A percentile compares a stretch with the other conserved stretches of the same genome.
These are phyloP conservation scores for Drosophila dives DNA, from an alignment of 2,888 invertebrate species.

Conservation along the genomic window DNA sequence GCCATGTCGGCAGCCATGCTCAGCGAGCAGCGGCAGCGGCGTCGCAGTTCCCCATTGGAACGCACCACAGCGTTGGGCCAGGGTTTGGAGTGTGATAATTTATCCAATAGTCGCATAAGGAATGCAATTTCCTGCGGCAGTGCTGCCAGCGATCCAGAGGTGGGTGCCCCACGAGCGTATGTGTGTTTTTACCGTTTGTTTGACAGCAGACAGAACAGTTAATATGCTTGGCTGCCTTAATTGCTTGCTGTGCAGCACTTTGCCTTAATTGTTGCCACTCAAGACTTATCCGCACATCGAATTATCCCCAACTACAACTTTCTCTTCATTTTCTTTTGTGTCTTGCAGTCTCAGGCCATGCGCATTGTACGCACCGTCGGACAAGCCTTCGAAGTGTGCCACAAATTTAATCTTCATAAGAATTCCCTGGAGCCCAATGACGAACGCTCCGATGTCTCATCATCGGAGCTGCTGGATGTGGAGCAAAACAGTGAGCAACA, in stretches of 20 bases:
- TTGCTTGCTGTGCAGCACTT: conserved; percentile 41
- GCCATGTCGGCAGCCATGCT: conserved; percentile 44
- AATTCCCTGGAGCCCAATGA: conserved; percentile 85
- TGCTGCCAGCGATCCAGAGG: conserved; percentile 67
- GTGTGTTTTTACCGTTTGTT: conserved; percentile 48
- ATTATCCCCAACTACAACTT: conserved; percentile 1
- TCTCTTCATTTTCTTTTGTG: conserved; percentile 32
- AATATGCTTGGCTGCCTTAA: conserved; percentile 36
- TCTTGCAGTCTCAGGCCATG: conserved; percentile 97
- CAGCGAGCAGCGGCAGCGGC: conserved; percentile 50
- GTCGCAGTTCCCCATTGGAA: conserved; percentile 78
- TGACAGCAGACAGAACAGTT: conserved; percentile 6
- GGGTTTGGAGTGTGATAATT: conserved; percentile 69
- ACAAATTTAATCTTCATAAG: conserved; percentile 92
- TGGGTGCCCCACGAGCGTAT: conserved; percentile 54
- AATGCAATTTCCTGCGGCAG: conserved; percentile 61
- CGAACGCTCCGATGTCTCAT: conserved; percentile 84
- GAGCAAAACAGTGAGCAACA: conserved; percentile 84
- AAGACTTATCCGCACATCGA: conserved; percentile 4
- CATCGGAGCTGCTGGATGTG: conserved; percentile 84
- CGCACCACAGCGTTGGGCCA: conserved; percentile 31
- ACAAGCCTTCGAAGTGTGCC: conserved; percentile 99
- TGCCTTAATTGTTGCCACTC: conserved; percentile 51
- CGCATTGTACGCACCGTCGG: conserved; percentile 98
- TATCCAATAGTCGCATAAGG: conserved; percentile 74